Evolutionary conservation across 1,140 invertebrate species (phyloP), one percentile per base, ranked within the genome.

Genomic region (Caenorhabditis remanei): DNA sequence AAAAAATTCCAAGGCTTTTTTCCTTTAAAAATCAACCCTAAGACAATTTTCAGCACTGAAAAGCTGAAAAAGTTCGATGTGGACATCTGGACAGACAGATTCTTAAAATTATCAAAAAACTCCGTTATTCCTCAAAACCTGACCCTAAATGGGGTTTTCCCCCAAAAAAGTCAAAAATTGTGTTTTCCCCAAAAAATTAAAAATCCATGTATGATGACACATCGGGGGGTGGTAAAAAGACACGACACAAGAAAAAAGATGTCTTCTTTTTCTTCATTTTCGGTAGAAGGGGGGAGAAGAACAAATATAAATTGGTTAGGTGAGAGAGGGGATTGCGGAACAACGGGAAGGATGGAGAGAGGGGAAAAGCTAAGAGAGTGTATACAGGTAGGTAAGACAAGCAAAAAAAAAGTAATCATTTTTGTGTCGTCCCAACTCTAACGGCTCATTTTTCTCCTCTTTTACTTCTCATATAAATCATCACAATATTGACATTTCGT

Each of bases 401-500:
- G 9, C 40, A 46, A 46, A 71, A 7, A 48, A 50, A 41, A 41
- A 79, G 71, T 79, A 79, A 79, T 79, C 71, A 79, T 79, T 13
- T 5, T 50, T 79, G 50, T 11, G 16, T 14, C 50, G 50, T 14
- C 13, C 16, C 50, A 32, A 32, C 32, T n/a, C n/a, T 32, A 32
- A 32, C 32, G 32, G 32, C 32, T 32, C 32, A 32, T 32, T 32
- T 32, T 32, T 32, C 32, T 2, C 32, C 32, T 71, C 46, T 46
- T 40, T 32, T 63, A 13, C 21, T 24, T 79, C 53, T 79, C 71
- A 53, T 46, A 79, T 79, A 79, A 79, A 79, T 79, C 71, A 79
- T 79, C 71, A 79, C 71, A 79, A 79, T 79, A 79, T 79, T 79
- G 71, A 79, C 71, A 79, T 79, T 79, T 79, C 71, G 71, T 79